Evolutionary conservation across 2,113 vertebrate species (phyloP), one percentile per base, ranked within the genome.

Genomic region (Tachysurus vachellii): DNA sequence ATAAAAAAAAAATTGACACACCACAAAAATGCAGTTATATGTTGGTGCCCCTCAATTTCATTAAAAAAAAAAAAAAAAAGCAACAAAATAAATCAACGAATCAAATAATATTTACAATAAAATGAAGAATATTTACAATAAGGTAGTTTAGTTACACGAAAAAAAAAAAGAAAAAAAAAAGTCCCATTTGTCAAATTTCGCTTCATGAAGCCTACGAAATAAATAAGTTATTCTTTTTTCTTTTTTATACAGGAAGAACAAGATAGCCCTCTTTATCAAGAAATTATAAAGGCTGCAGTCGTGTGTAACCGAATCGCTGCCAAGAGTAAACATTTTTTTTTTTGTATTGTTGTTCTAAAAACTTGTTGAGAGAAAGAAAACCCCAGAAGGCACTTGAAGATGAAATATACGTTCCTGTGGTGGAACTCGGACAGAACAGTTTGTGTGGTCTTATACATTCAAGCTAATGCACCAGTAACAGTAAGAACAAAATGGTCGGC

Each of bases 121-220:
- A 81, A 94, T 92, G 92, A 82, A 44, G 68, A 85, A 56, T 95
- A 95, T 95, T 93, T 95, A 95, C 95, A 95, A 95, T 95, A 95
- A 95, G 95, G 94, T 94, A 94, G 94, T 93, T 94, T 93, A 94
- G 93, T 91, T 94, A 92, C 92, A 93, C 89, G 10, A 44, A 44
- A 44, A 73, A 44, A 76, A 14, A 2, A 17, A 12, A 57, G 2
- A 36, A 50, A 47, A 75, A 88, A 90, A 93, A 93, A 92, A 92
- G 82, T 91, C 88, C 91, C 90, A 92, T 92, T 89, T 91, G 89
- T 90, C 91, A 88, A 91, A 92, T 93, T 93, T 92, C 90, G 91
- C 91, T 92, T 93, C 86, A 89, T 85, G 85, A 89, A 89, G 88
- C 86, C 91, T 93, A 93, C 91, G 93, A 92, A 94, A 92, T 94